Percentiles rank a stretch among this genome's conserved stretches.
Evolutionary conservation across 2,113 vertebrate species (phyloP).

Genomic region (Lamprologus lemairii): DNA sequence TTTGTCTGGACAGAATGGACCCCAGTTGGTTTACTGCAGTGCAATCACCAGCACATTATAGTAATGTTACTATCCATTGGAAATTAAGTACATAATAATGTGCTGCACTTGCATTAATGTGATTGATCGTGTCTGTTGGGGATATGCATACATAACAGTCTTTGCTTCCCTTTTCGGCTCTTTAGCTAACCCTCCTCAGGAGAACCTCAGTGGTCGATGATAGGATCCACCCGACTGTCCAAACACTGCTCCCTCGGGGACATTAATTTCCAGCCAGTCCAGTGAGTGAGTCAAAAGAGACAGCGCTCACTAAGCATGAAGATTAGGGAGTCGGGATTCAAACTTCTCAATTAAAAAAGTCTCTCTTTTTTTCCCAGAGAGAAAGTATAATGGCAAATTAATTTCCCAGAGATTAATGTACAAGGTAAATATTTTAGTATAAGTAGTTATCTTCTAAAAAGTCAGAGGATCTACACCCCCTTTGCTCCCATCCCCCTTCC

Average conservation of each 20-base stretch:
- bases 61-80: constrained; percentile 17
- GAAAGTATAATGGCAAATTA: constrained; percentile 50
- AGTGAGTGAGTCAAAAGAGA: constrained; percentile 9
- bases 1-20: constrained; percentile 28
- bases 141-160: constrained; percentile 7
- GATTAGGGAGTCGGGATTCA: constrained; percentile 28
- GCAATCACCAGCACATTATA: constrained; percentile 24
- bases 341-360: not conserved
- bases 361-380: not conserved
- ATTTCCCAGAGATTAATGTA: constrained; percentile 57
- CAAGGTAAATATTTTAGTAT: constrained; percentile 54
- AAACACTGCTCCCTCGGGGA: constrained; percentile 36
- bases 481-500: not conserved
- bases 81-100: constrained; percentile 45
- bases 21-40: constrained; percentile 7
- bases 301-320: constrained; percentile 26
- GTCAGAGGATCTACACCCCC: constrained; percentile 10
- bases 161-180: not conserved
- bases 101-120: constrained; percentile 37
- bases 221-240: constrained; percentile 41
- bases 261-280: constrained; percentile 44
- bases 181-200: not conserved
- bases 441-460: constrained; percentile 50
- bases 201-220: constrained; percentile 30
- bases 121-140: constrained; percentile 39